Conservation (phyloP, 2,797 vertebrate genomes). For the Perodicticus potto region DNA sequence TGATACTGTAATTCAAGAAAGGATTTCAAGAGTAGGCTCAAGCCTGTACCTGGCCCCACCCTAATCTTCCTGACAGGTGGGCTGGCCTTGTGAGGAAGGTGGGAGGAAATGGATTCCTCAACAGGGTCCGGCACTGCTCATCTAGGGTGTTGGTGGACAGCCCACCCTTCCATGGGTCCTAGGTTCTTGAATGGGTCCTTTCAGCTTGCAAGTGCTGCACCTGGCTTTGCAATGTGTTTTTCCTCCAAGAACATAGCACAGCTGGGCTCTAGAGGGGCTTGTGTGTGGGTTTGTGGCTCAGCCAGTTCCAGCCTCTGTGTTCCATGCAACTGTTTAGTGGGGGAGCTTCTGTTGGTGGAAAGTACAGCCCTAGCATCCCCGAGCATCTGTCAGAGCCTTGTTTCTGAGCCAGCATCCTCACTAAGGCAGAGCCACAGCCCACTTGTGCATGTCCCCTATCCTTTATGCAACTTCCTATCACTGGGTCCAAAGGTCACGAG, state of each 20-base stretch:
- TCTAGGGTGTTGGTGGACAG: not conserved
- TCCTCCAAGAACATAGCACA: not conserved
- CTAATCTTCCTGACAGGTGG: not conserved
- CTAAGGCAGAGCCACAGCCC: not conserved
- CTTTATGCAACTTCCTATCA: not conserved
- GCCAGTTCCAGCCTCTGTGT: not conserved
- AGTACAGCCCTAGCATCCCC: not conserved
- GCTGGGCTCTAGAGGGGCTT: not conserved
- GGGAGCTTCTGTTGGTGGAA: not conserved
- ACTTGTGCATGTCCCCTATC: not conserved
- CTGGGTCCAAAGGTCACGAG: not conserved
- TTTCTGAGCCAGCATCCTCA: not conserved
- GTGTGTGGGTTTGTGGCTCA: not conserved
- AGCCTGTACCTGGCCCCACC: not conserved
- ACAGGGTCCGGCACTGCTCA: not conserved
- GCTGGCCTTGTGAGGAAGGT: not conserved
- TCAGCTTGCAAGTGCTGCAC: not conserved
- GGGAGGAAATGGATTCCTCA: not conserved
- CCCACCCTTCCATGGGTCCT: not conserved
- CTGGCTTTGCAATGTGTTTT: not conserved
- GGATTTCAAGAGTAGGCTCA: not conserved
- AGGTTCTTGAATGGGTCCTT: not conserved
- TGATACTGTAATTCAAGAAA: not conserved
- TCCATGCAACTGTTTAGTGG: not conserved
- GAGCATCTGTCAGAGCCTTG: not conserved